Evolutionary conservation across 2,888 invertebrate species (phyloP), one percentile per base, ranked within the genome.

Genomic region (Gymnoscelis rufifasciata): DNA sequence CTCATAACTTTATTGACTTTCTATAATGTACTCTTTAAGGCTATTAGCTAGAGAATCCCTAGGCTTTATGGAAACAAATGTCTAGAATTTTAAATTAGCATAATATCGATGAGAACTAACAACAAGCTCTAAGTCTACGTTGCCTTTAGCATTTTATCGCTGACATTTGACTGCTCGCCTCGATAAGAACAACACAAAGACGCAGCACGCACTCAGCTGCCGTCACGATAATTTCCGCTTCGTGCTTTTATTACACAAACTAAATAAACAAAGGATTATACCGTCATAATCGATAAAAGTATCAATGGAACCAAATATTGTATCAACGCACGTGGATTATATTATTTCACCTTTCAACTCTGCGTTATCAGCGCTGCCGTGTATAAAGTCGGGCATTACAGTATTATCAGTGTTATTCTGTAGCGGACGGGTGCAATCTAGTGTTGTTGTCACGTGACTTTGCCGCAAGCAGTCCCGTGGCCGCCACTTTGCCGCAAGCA

Each of bases 391-490:
- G 38, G 28, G 43, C 42, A 38, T 50, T 38, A 47, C 49, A 42
- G 43, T 43, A 47, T 43, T 56, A 54, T 52, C 54, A 28, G 19
- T 19, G 3, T 35, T 35, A 23, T 23, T 23, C 15, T 35, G 19
- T 35, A 19, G 38, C 15, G 19, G 39, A 14, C 27, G 30, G 27
- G 31, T 50, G 50, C 50, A 50, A 35, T 42, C 38, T 23, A 36
- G 42, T 50, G 45, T 51, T 46, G 43, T 48, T 40, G 36, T 50
- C 50, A 45, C 45, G 44, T 38, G 46, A 23, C 19, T 43, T 51
- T 46, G 40, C 43, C 53, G 47, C 43, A 42, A 38, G 26, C 12
- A 31, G 29, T 24, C 43, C 43, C 43, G 27, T 5, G 5, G 19
- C 5, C 19, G 5, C 19, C 19, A 19, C 15, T 23, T 28, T 1